Evolutionary conservation across 2,888 invertebrate species (phyloP).

Genomic region (Steinernema carpocapsae): DNA sequence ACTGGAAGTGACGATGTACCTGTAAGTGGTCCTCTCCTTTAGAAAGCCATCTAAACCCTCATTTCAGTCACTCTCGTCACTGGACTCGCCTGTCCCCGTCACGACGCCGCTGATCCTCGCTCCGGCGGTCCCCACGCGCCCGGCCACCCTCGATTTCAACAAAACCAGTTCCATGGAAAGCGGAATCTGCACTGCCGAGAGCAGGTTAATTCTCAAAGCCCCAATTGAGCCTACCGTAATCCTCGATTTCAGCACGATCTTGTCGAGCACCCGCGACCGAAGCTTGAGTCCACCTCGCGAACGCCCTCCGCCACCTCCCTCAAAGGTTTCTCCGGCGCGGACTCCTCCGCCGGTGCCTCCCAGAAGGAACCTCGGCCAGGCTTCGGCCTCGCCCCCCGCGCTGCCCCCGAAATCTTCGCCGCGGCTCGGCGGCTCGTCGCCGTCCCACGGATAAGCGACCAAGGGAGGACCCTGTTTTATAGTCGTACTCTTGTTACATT

Average conservation of each 20-base stretch:
- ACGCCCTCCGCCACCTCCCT: background rate
- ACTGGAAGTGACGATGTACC: background rate
- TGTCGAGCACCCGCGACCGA: background rate
- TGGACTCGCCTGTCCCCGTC: background rate
- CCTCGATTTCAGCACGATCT: too few relatives aligned
- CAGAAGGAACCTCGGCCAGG: background rate
- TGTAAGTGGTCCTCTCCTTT: background rate
- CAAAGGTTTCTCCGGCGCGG: background rate
- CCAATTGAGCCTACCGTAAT: too few relatives aligned
- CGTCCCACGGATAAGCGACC: conserved; percentile 9
- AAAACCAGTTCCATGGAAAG: conserved; percentile 2
- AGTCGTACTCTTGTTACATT: background rate
- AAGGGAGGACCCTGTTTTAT: too few relatives aligned
- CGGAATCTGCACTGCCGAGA: conserved; percentile 11
- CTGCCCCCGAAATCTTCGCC: background rate
- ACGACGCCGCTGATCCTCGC: background rate
- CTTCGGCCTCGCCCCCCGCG: conserved; percentile 11
- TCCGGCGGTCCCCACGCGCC: background rate
- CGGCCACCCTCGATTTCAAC: conserved; percentile 3
- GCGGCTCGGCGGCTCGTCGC: background rate
- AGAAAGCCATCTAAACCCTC: background rate
- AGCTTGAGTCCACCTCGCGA: conserved; percentile 3
- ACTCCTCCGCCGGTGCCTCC: conserved; percentile 6
- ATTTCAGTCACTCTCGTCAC: background rate
- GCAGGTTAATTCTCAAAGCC: conserved; percentile 2